Evolutionary conservation across 2,113 vertebrate genomes (phyloP).

Genomic region (Actenoides lindsayi): DNA sequence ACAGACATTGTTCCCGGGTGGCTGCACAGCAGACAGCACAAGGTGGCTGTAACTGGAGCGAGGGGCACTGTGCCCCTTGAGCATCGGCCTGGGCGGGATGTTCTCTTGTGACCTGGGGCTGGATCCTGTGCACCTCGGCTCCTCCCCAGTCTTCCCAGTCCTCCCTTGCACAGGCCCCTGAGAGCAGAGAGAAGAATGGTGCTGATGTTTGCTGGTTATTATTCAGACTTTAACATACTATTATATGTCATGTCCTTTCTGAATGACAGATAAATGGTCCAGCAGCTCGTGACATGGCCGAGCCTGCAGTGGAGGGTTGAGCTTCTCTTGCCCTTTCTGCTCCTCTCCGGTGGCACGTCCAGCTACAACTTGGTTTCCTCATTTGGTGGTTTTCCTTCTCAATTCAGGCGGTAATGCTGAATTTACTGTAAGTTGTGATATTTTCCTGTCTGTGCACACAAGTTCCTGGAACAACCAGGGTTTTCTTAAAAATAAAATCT

Average conservation of each 20-base stretch:
- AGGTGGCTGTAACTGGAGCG: rapidly evolving
- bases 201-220: neutral
- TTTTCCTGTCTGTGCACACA: rapidly evolving
- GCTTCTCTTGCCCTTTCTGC: neutral
- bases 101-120: neutral
- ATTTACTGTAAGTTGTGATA: neutral
- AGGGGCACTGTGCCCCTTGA: neutral
- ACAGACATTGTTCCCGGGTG: rapidly evolving
- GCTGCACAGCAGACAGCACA: neutral
- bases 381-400: neutral
- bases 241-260: neutral
- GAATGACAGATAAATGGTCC: neutral
- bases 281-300: rapidly evolving
- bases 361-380: neutral
- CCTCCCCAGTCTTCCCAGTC: rapidly evolving
- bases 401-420: neutral
- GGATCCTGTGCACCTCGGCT: rapidly evolving
- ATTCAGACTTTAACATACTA: neutral
- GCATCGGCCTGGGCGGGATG: rapidly evolving
- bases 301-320: neutral
- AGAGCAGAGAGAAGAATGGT: neutral
- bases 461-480: neutral
- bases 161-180: rapidly evolving
- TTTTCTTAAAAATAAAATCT: neutral
- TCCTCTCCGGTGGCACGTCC: neutral